These are phyloP conservation scores for Sialis fuliginosa DNA, from an alignment of 2,888 invertebrate species.

Conservation along the genomic window DNA sequence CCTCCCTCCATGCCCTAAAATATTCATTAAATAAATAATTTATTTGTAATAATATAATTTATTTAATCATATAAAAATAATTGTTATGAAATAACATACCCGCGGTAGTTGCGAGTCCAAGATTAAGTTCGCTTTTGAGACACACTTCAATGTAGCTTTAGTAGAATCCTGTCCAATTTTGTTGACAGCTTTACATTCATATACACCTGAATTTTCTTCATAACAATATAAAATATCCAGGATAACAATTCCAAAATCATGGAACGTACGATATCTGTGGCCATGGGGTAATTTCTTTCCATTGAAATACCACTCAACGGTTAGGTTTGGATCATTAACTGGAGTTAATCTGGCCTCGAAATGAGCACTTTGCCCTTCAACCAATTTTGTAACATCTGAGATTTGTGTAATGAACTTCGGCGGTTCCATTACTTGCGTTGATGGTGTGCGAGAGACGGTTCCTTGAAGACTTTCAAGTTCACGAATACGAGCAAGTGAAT, in stretches of 20 bases:
- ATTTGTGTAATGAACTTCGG: slow-evolving; percentile 85
- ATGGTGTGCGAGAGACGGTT: slow-evolving; percentile 42
- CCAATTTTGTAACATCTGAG: slow-evolving; percentile 62
- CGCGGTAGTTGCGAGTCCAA: slow-evolving; percentile 84
- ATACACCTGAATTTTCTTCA: slow-evolving; percentile 87
- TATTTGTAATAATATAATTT: background rate
- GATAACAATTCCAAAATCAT: slow-evolving; percentile 93
- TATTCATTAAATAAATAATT: slow-evolving; percentile 5
- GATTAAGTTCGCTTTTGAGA: slow-evolving; percentile 76
- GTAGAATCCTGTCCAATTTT: slow-evolving; percentile 80
- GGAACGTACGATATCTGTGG: slow-evolving; percentile 92
- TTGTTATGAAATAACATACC: slow-evolving; percentile 30
- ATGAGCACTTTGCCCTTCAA: slow-evolving; percentile 91
- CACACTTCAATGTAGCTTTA: slow-evolving; percentile 67
- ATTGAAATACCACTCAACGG: slow-evolving; percentile 91
- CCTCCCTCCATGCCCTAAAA: slow-evolving; percentile 83
- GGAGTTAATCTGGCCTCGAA: slow-evolving; percentile 86
- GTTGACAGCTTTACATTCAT: slow-evolving; percentile 85
- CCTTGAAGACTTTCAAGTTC: slow-evolving; percentile 64
- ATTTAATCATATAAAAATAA: background rate
- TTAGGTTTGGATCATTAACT: slow-evolving; percentile 83
- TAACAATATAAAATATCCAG: slow-evolving; percentile 91
- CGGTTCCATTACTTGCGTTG: slow-evolving; percentile 55
- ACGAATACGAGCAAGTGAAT: slow-evolving; percentile 72
- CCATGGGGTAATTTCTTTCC: slow-evolving; percentile 85